These are phyloP conservation scores for Cephalopachus bancanus DNA, from an alignment of 2,797 vertebrate genomes.

Conservation along the genomic window DNA sequence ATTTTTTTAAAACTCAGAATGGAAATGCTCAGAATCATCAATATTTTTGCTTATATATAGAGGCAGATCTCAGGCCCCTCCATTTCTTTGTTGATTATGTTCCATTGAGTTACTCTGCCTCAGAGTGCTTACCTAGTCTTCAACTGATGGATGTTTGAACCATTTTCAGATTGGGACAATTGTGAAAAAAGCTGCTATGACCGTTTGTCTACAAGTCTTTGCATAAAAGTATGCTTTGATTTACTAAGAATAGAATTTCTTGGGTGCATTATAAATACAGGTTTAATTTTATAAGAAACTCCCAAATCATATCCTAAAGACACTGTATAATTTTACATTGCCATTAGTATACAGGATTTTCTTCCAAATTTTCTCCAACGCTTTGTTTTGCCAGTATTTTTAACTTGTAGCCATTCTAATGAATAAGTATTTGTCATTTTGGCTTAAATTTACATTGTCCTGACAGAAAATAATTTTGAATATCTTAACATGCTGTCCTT, in stretches of 20 bases:
- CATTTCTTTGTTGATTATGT: background rate
- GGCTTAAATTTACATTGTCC: background rate
- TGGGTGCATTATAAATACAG: background rate
- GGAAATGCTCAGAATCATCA: background rate
- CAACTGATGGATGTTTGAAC: background rate
- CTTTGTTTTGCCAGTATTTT: background rate
- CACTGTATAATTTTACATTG: background rate
- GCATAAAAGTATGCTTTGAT: background rate
- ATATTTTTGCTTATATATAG: background rate
- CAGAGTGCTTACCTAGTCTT: background rate
- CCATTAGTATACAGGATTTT: background rate
- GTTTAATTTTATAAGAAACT: background rate
- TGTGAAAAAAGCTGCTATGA: background rate
- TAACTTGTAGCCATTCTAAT: background rate
- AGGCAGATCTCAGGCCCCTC: background rate
- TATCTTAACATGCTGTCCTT: background rate
- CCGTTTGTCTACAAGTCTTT: background rate
- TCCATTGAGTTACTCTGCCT: background rate
- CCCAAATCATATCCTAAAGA: background rate
- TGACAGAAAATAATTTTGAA: background rate
- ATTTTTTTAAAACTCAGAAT: background rate
- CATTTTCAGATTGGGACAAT: background rate
- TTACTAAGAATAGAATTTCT: background rate
- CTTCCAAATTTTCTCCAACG: background rate
- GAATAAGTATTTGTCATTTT: background rate